Conservation (phyloP, 2,888 invertebrate species). For the Brassicogethes aeneus region DNA sequence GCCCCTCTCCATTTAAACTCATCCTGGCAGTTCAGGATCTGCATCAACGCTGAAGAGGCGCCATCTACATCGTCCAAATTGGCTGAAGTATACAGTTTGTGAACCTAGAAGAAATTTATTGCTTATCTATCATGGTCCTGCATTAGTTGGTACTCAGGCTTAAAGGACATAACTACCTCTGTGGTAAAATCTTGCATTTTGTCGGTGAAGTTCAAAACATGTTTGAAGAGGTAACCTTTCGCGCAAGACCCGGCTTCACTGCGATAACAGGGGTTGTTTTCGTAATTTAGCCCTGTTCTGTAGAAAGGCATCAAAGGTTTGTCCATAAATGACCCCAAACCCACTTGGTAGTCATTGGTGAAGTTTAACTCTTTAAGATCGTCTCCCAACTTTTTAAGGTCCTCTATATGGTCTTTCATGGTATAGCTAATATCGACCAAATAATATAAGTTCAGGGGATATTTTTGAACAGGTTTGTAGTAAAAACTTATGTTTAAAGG, state of each 20-base stretch:
- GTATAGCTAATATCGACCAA: constrained; percentile 87
- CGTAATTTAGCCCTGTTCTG: constrained; percentile 39
- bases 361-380: constrained; percentile 55
- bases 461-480: constrained; percentile 75
- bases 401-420: constrained; percentile 80
- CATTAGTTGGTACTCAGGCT: constrained; percentile 11
- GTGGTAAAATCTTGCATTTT: neutral
- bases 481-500: constrained; percentile 52
- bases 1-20: constrained; percentile 65
- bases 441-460: constrained; percentile 81
- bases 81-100: constrained; percentile 20
- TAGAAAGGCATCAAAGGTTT: constrained; percentile 69
- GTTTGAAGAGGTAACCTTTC: constrained; percentile 73
- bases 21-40: constrained; percentile 57
- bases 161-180: neutral
- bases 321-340: constrained; percentile 71
- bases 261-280: constrained; percentile 54
- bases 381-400: constrained; percentile 58
- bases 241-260: constrained; percentile 52
- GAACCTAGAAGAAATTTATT: constrained; percentile 12
- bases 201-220: constrained; percentile 60
- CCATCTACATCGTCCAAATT: constrained; percentile 49
- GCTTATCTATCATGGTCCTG: neutral
- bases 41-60: constrained; percentile 76
- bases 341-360: constrained; percentile 64